Conservation (phyloP, 2,888 invertebrate species). For the Tuberolachnus salignus region DNA sequence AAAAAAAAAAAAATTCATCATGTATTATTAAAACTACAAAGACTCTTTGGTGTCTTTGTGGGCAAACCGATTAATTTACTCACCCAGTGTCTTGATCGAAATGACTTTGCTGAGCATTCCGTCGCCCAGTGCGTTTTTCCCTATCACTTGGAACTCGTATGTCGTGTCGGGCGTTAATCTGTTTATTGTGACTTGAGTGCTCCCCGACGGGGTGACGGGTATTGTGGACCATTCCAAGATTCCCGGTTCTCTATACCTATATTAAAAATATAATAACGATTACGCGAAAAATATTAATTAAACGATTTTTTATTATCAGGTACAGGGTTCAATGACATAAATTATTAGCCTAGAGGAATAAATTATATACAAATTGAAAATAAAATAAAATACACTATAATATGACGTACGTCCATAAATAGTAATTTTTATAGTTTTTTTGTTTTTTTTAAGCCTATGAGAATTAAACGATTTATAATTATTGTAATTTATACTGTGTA, state of each 20-base stretch:
- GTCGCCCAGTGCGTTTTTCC: conserved; percentile 91
- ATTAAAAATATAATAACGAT: conserved; percentile 23
- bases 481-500: no score
- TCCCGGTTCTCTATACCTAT: conserved; percentile 81
- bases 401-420: no score
- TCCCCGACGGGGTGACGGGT: conserved; percentile 89
- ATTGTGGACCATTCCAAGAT: conserved; percentile 88
- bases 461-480: no score
- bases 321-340: no score
- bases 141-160: conserved; percentile 95
- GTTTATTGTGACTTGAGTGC: conserved; percentile 88
- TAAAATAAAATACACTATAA: no score
- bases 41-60: no score
- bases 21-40: conserved; percentile 18
- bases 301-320: no score
- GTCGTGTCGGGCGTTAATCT: conserved; percentile 86
- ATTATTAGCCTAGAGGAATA: no score
- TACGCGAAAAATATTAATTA: background rate
- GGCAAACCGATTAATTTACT: conserved; percentile 61
- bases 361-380: no score
- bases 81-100: conserved; percentile 87
- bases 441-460: no score
- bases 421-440: no score
- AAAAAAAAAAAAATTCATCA: no score
- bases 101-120: conserved; percentile 95